Percentiles rank a stretch among this genome's conserved stretches.
Conservation (phyloP, 1,140 invertebrate genomes). For the Brachionus rotundiformis region DNA sequence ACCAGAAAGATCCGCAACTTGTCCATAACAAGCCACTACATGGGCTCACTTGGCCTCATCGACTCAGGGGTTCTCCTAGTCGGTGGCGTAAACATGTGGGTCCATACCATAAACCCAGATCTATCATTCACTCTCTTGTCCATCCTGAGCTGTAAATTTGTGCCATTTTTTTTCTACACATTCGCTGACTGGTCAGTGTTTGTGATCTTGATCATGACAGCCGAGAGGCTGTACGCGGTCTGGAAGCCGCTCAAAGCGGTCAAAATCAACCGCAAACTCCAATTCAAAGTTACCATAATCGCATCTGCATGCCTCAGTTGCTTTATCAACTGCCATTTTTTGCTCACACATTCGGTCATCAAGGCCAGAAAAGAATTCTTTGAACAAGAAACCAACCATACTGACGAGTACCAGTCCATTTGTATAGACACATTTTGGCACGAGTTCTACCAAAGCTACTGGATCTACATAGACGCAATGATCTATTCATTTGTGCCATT, state of each 20-base stretch:
- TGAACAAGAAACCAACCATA: neutral
- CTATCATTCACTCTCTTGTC: neutral
- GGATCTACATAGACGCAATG: constrained; percentile 42
- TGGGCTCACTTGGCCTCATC: constrained; percentile 21
- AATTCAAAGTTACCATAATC: constrained; percentile 24
- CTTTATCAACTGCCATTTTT: constrained; percentile 43
- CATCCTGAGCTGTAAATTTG: constrained; percentile 8
- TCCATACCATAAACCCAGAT: constrained; percentile 21
- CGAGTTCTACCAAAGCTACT: constrained; percentile 30
- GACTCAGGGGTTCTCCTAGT: constrained; percentile 6
- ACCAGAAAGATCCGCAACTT: constrained; percentile 23
- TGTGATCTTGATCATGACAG: constrained; percentile 44
- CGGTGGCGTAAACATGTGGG: constrained; percentile 32
- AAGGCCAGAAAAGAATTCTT: neutral
- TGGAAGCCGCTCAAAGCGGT: constrained; percentile 18
- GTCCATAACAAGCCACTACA: constrained; percentile 23
- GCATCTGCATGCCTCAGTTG: neutral
- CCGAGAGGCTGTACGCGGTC: constrained; percentile 35
- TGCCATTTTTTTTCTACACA: constrained; percentile 48
- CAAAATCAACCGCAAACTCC: neutral
- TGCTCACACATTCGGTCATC: constrained; percentile 31
- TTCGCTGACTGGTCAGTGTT: constrained; percentile 48
- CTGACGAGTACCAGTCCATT: neutral
- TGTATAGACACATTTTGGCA: constrained; percentile 35
- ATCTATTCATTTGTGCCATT: constrained; percentile 46